Evolutionary conservation across 2,888 invertebrate species (phyloP).

Genomic region (Lasioglossum vierecki): DNA sequence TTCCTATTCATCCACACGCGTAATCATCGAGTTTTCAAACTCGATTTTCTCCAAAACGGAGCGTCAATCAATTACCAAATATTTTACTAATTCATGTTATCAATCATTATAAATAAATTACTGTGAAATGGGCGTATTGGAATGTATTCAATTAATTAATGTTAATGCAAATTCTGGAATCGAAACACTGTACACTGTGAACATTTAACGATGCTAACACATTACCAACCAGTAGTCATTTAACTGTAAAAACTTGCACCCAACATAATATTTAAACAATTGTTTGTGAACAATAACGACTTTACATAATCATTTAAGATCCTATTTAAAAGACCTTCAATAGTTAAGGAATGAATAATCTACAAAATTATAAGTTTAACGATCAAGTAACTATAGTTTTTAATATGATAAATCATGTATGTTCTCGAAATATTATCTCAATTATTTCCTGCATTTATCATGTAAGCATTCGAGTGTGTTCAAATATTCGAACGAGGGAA

Average conservation of each 20-base stretch:
- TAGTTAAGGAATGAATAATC: neutral
- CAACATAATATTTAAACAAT: neutral
- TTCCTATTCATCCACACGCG: neutral
- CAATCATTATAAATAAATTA: neutral
- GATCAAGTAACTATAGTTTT: neutral
- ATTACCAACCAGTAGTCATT: neutral
- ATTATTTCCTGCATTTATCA: neutral
- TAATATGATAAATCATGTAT: neutral
- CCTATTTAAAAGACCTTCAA: neutral
- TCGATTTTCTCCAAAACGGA: neutral
- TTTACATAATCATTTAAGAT: neutral
- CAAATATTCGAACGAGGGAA: neutral
- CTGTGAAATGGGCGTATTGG: neutral
- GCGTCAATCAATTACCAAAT: neutral
- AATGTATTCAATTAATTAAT: neutral
- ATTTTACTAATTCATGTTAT: neutral
- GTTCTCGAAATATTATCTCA: neutral
- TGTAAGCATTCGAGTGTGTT: neutral
- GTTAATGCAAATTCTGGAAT: neutral
- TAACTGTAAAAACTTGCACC: neutral
- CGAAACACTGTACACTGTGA: neutral
- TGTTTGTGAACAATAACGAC: neutral
- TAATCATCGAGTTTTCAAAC: neutral
- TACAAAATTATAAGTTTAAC: neutral
- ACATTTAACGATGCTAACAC: neutral